Evolutionary conservation across 2,797 vertebrate species (phyloP).

Genomic region (Cossypha dichroa): DNA sequence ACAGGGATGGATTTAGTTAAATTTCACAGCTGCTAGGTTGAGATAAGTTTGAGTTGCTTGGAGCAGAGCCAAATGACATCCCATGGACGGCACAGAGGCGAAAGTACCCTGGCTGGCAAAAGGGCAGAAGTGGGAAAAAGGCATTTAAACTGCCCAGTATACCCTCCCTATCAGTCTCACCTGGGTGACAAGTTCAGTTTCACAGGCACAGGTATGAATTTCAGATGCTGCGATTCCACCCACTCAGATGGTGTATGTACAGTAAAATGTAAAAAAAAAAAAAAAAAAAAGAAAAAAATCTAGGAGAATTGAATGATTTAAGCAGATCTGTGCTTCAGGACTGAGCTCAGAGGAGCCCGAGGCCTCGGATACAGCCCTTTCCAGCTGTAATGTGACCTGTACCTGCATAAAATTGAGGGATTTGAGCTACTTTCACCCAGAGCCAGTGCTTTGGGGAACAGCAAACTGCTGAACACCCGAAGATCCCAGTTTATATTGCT

Average conservation of each 20-base stretch:
- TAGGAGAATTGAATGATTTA: background rate
- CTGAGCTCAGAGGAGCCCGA: background rate
- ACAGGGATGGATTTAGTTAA: background rate
- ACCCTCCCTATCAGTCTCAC: background rate
- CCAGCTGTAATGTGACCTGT: fast-evolving
- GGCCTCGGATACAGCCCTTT: background rate
- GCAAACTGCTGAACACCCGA: fast-evolving
- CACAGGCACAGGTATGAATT: background rate
- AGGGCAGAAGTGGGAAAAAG: background rate
- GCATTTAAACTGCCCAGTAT: background rate
- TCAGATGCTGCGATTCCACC: background rate
- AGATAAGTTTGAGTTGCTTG: background rate
- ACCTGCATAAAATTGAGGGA: fast-evolving
- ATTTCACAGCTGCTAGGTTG: background rate
- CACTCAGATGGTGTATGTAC: fast-evolving
- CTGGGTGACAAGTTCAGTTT: fast-evolving
- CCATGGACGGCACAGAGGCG: fast-evolving
- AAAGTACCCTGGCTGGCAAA: background rate
- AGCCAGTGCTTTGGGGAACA: background rate
- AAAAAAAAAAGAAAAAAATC: too few species aligned
- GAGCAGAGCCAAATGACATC: background rate
- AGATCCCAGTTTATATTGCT: background rate
- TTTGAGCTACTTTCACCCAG: background rate
- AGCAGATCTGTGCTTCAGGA: background rate
- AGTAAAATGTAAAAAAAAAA: background rate